Evolutionary conservation across 2,888 invertebrate genomes (phyloP), one percentile per base, ranked within the genome.

Genomic region (Ceriagrion tenellum): DNA sequence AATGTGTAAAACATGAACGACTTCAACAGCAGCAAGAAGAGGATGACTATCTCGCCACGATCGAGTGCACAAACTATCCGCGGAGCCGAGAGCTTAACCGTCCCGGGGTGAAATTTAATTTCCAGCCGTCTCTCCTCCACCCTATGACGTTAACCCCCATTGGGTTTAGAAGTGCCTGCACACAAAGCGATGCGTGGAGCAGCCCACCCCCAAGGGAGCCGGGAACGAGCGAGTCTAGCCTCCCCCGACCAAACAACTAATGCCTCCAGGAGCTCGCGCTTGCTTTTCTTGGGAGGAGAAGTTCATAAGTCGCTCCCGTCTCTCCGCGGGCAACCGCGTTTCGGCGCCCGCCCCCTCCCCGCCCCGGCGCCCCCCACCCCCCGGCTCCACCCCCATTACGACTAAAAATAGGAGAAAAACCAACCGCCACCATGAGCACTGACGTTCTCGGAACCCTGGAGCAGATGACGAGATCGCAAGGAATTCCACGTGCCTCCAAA

Each of bases 381-480:
- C n/a, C n/a, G n/a, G n/a, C n/a, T n/a, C 47, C 47, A 47, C 47
- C 47, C 47, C 47, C 47, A 2, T 47, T 16, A 59, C 12, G 35
- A 35, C 35, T 81, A 81, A 35, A 81, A 81, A 81, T 81, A 81
- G 81, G 35, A 23, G 81, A 81, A 35, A 81, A 81, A 81, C 69
- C 69, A 69, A 69, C 30, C 81, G 35, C 81, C 81, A 16, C 81
- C 30, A n/a, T 4, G 1, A 69, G 69, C 69, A 26, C 12, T 26
- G 74, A 20, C 30, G 30, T 35, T 30, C 35, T 35, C 30, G 63
- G 47, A 74, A 93, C 40, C 63, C 63, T 20, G 12, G 93, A 93
- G 47, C 47, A 93, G 74, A 93, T 74, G 69, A 93, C 69, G 69
- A 93, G 93, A 93, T 40, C 63, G 40, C 20, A 26, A 55, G 47